Evolutionary conservation across 2,888 invertebrate genomes (phyloP).

Genomic region (Lithophane socia): DNA sequence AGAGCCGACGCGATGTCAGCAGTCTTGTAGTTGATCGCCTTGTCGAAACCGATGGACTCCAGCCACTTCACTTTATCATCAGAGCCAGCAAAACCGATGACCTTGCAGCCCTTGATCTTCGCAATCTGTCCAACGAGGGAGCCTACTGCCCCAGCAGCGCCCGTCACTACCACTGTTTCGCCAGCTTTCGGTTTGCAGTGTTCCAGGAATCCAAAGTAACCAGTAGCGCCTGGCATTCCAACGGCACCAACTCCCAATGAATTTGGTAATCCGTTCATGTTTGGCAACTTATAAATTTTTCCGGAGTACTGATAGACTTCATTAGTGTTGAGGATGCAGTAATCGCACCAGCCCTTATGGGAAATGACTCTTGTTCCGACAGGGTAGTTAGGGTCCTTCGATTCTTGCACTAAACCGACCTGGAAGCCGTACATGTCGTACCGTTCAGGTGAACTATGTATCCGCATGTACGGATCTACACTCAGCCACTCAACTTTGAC

Average conservation of each 20-base stretch:
- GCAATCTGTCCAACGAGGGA: slow-evolving; percentile 94
- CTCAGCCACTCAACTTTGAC: slow-evolving; percentile 76
- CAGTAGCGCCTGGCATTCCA: slow-evolving; percentile 93
- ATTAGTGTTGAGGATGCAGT: slow-evolving; percentile 60
- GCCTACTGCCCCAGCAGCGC: slow-evolving; percentile 94
- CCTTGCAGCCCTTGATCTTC: slow-evolving; percentile 91
- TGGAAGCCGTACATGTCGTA: slow-evolving; percentile 77
- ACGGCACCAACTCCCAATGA: slow-evolving; percentile 90
- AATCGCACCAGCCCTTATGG: slow-evolving; percentile 78
- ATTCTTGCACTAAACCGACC: slow-evolving; percentile 89
- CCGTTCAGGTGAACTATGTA: slow-evolving; percentile 68
- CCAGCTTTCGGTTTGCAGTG: slow-evolving; percentile 92
- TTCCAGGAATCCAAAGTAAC: slow-evolving; percentile 93
- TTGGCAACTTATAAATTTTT: slow-evolving; percentile 85
- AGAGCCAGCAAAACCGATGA: slow-evolving; percentile 93
- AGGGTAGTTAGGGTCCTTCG: slow-evolving; percentile 90
- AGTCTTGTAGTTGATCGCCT: slow-evolving; percentile 94
- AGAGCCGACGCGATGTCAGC: slow-evolving; percentile 90
- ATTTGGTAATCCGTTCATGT: slow-evolving; percentile 89
- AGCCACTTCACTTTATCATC: slow-evolving; percentile 93
- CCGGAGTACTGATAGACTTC: slow-evolving; percentile 49
- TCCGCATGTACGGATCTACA: slow-evolving; percentile 73
- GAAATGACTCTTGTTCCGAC: slow-evolving; percentile 91
- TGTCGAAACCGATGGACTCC: slow-evolving; percentile 92
- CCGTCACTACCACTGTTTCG: slow-evolving; percentile 91